Conservation (phyloP, 2,797 vertebrate species). For the Graptemys geographica region DNA sequence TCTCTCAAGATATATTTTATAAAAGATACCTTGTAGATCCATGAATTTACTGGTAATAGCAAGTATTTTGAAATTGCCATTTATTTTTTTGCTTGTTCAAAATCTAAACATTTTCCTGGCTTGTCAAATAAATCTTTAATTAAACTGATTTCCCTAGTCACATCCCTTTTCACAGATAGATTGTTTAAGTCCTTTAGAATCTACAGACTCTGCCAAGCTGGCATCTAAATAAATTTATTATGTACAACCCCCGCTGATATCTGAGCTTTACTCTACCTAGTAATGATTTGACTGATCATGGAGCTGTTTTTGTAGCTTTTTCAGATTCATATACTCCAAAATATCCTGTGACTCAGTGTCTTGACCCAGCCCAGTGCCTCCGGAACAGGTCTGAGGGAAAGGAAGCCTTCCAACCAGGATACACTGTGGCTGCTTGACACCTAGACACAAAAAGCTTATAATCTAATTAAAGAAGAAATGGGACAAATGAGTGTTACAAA, state of each 20-base stretch:
- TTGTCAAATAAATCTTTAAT: slow-evolving; percentile 68
- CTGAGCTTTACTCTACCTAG: not conserved
- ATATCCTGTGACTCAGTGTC: not conserved
- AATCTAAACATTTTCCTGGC: slow-evolving; percentile 56
- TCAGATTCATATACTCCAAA: not conserved
- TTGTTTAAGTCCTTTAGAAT: slow-evolving; percentile 39
- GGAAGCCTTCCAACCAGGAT: not conserved
- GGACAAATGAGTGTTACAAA: not conserved
- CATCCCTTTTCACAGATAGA: slow-evolving; percentile 19
- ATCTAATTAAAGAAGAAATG: not conserved
- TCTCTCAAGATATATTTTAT: slow-evolving; percentile 57
- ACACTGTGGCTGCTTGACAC: not conserved
- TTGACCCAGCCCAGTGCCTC: not conserved
- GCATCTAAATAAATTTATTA: slow-evolving; percentile 63
- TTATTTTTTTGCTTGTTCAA: slow-evolving; percentile 36
- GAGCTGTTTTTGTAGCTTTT: not conserved
- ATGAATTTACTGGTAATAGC: slow-evolving; percentile 15
- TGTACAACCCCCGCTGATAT: not conserved
- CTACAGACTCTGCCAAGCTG: slow-evolving; percentile 27
- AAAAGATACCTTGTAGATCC: slow-evolving; percentile 56
- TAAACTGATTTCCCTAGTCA: slow-evolving; percentile 59
- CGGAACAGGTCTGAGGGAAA: not conserved
- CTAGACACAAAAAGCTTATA: not conserved
- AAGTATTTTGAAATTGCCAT: slow-evolving; percentile 40
- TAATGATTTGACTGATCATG: slow-evolving; percentile 13